Evolutionary conservation across 2,888 invertebrate genomes (phyloP).

Genomic region (Volucella inanis): DNA sequence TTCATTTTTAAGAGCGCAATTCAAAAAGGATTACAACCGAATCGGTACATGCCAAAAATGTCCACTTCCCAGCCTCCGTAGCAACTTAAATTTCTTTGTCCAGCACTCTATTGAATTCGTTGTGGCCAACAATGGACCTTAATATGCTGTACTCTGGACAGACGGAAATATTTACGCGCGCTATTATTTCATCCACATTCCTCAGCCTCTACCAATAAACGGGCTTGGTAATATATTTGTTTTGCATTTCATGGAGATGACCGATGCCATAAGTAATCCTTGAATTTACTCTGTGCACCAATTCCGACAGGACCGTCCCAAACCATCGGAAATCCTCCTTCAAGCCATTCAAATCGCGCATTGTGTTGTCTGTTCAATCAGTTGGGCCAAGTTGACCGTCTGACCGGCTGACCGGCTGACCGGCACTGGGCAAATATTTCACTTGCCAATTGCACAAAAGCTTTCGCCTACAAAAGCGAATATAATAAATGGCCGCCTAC

Average conservation of each 20-base stretch:
- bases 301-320: no score
- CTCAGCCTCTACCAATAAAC: background rate
- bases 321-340: no score
- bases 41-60: background rate
- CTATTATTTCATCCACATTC: constrained; percentile 39
- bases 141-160: constrained; percentile 14
- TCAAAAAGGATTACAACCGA: constrained; percentile 15
- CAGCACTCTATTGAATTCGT: constrained; percentile 32
- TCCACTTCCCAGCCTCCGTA: background rate
- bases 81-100: background rate
- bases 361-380: no score
- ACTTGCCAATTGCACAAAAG: constrained; percentile 52
- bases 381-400: no score
- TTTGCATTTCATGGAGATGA: constrained; percentile 55
- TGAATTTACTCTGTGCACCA: constrained; percentile 31
- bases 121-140: constrained; percentile 46
- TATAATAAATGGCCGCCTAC: constrained; percentile 51
- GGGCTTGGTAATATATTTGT: constrained; percentile 47
- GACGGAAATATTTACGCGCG: constrained; percentile 47
- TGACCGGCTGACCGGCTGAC: background rate
- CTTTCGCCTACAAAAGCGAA: background rate
- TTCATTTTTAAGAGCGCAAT: constrained; percentile 28
- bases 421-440: constrained; percentile 46
- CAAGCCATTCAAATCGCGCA: background rate
- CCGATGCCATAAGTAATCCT: constrained; percentile 60